These are phyloP conservation scores for Oreotragus oreotragus DNA, from an alignment of 2,113 vertebrate species.

Conservation along the genomic window DNA sequence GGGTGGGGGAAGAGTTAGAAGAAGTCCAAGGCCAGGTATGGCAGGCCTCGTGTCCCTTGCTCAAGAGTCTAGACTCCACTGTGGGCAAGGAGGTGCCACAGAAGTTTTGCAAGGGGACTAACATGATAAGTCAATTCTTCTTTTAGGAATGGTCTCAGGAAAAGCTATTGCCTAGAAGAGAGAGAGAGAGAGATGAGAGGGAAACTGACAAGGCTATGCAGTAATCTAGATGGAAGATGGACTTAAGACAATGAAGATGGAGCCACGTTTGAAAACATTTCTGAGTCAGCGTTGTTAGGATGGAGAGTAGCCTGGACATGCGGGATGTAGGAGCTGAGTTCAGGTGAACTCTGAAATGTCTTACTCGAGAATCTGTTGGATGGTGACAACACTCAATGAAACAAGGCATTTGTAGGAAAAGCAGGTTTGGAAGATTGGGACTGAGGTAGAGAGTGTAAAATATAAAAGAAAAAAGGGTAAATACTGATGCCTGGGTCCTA, in stretches of 20 bases:
- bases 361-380: background rate
- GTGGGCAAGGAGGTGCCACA: background rate
- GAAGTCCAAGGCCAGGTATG: background rate
- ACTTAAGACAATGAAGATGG: background rate
- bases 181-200: background rate
- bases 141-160: background rate
- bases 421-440: background rate
- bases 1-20: background rate
- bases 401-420: background rate
- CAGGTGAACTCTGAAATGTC: background rate
- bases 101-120: background rate
- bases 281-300: background rate
- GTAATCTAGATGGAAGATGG: background rate
- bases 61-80: background rate
- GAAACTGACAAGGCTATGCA: background rate
- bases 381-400: background rate
- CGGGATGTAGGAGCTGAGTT: background rate
- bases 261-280: background rate
- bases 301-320: background rate
- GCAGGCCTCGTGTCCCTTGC: background rate
- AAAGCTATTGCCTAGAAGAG: background rate
- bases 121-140: background rate
- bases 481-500: background rate
- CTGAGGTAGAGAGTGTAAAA: background rate
- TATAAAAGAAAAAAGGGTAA: background rate